These are phyloP conservation scores for Aramus guarauna DNA, from an alignment of 2,113 vertebrate species.

Conservation along the genomic window DNA sequence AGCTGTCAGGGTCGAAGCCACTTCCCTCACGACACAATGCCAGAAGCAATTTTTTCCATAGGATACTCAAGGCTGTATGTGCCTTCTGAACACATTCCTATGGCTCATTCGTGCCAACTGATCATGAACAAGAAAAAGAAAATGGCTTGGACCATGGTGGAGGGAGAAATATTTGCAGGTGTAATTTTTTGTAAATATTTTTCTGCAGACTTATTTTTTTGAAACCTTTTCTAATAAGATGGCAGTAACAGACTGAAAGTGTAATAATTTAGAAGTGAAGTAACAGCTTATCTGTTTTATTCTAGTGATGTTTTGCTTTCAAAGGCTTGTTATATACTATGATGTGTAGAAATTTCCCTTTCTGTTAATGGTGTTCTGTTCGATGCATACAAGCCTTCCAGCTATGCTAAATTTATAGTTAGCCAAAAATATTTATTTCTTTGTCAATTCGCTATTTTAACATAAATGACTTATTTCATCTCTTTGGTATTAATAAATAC, in stretches of 20 bases:
- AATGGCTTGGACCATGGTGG: background rate
- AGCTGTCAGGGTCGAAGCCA: background rate
- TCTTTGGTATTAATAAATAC: background rate
- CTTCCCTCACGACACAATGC: background rate
- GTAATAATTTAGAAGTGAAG: background rate
- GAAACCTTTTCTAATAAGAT: background rate
- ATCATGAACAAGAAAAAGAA: background rate
- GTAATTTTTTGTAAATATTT: background rate
- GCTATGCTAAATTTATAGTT: background rate
- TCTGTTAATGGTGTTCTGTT: background rate
- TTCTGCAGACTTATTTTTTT: background rate
- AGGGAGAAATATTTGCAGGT: background rate
- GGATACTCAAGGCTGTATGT: background rate
- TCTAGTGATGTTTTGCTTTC: background rate
- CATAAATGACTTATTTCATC: conserved; percentile 3
- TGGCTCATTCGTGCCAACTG: accelerated
- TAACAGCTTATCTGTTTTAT: background rate
- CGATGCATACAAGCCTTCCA: background rate
- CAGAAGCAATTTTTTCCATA: background rate
- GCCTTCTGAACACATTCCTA: background rate
- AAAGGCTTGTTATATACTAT: background rate
- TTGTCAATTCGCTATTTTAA: background rate
- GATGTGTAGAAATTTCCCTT: background rate
- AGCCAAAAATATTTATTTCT: background rate
- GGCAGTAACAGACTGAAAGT: background rate